phyloP scores from a whole-genome alignment of 2,113 vertebrate genomes.

The Trichechus manatus region DNA sequence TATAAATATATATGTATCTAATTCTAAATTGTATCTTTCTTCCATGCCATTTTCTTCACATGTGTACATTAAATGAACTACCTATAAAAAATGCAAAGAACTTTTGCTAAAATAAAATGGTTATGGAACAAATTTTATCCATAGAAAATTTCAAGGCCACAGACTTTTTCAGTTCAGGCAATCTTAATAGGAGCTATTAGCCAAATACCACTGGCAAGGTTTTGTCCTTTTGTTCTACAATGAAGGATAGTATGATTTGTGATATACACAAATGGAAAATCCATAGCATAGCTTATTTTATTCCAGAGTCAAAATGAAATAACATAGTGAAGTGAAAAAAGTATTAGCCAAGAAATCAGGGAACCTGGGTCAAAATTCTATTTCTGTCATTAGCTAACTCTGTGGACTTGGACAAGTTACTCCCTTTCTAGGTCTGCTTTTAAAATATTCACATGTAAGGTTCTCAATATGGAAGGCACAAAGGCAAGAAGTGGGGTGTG shows the following conservation, averaged over 20 bases:
- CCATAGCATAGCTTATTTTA: not conserved
- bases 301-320: not conserved
- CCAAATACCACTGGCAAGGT: not conserved
- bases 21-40: not conserved
- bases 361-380: not conserved
- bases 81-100: not conserved
- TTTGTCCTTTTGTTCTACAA: not conserved
- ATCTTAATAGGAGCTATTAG: not conserved
- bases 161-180: not conserved
- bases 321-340: not conserved
- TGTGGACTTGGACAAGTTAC: not conserved
- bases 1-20: not conserved
- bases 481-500: not conserved
- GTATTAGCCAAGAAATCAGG: not conserved
- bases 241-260: not conserved
- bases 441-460: not conserved
- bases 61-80: not conserved
- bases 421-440: not conserved
- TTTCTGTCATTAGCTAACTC: not conserved
- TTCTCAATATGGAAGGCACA: not conserved
- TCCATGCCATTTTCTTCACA: not conserved
- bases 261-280: not conserved
- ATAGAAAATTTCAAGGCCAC: not conserved
- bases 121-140: not conserved
- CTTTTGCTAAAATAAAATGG: not conserved